Conservation (phyloP, 2,888 invertebrate genomes). For the Diachrysia chrysitis region DNA sequence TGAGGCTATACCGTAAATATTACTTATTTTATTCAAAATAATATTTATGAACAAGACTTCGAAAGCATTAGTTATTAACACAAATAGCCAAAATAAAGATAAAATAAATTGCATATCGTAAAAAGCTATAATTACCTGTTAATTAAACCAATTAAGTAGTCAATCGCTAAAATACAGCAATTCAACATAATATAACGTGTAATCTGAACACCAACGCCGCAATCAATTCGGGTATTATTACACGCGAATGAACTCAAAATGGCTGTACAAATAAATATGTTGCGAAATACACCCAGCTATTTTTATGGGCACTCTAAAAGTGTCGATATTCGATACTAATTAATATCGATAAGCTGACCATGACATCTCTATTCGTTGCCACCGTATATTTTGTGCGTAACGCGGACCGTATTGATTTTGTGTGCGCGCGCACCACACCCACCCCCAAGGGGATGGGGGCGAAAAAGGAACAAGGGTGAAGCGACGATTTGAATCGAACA, state of each 20-base stretch:
- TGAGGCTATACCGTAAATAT: no score
- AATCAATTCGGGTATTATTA: constrained; percentile 19
- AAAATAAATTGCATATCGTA: constrained; percentile 32
- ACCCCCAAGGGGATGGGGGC: constrained; percentile 63
- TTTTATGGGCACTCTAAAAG: constrained; percentile 47
- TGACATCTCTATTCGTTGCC: constrained; percentile 80
- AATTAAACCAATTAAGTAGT: constrained; percentile 37
- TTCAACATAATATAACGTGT: constrained; percentile 18
- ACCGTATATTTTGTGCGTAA: constrained; percentile 84
- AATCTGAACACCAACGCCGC: constrained; percentile 17
- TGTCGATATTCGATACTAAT: constrained; percentile 59
- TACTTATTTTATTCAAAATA: no score
- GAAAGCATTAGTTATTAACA: background rate
- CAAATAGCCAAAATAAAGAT: background rate
- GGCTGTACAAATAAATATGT: constrained; percentile 39
- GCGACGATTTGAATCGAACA: constrained; percentile 85
- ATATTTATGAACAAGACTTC: no score
- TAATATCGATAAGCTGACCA: constrained; percentile 76
- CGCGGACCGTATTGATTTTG: constrained; percentile 86
- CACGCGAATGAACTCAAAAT: constrained; percentile 34
- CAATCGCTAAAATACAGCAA: constrained; percentile 30
- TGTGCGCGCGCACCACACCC: constrained; percentile 83
- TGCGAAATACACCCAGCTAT: constrained; percentile 29
- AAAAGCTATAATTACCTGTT: constrained; percentile 32
- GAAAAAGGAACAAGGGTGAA: constrained; percentile 82